Evolutionary conservation across 2,113 vertebrate genomes (phyloP), one percentile per base, ranked within the genome.

Genomic region (Chelonoidis abingdonii): DNA sequence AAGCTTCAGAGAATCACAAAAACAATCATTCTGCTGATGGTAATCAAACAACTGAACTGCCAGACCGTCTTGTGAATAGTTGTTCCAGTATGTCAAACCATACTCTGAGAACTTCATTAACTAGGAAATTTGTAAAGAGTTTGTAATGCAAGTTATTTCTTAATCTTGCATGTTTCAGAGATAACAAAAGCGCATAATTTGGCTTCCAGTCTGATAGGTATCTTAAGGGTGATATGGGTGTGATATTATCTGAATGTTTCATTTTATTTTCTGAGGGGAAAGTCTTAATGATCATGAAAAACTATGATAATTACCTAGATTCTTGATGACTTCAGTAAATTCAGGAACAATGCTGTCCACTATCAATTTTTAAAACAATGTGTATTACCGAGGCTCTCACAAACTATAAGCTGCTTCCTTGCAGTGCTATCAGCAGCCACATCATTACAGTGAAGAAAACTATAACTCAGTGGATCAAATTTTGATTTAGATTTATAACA

Each of bases 241-340:
- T 52, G 87, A 7, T 94, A 78, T 24, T 85, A 59, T 81, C 84
- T 83, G 86, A 85, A 79, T 54, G 44, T 10, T 89, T 88, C 83
- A 4, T 87, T 93, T 79, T 80, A 4, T 90, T 92, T 94, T 88
- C 82, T 22, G 49, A 86, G 62, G 87, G 83, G 83, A 50, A 85
- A 89, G 69, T 38, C 41, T 11, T 92, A 83, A 80, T 75, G 84
- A 87, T 93, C 94, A 93, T 80, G 88, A 92, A 83, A 56, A 91
- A 41, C 65, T 85, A 10, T 52, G 27, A 69, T 78, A 88, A n/a
- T 50, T 47, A 21, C 6, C 93, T 86, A 8, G 44, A 53, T 75
- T n/a, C 24, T 78, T 95, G 69, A 10, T 79, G 83, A 65, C 47
- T 88, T 95, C 88, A 82, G n/a, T 82, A 92, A 89, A 54, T 41